A percentile compares a stretch with the other conserved stretches of the same genome.
phyloP scores from a whole-genome alignment of 2,113 vertebrate genomes.

The Heptranchias perlo region DNA sequence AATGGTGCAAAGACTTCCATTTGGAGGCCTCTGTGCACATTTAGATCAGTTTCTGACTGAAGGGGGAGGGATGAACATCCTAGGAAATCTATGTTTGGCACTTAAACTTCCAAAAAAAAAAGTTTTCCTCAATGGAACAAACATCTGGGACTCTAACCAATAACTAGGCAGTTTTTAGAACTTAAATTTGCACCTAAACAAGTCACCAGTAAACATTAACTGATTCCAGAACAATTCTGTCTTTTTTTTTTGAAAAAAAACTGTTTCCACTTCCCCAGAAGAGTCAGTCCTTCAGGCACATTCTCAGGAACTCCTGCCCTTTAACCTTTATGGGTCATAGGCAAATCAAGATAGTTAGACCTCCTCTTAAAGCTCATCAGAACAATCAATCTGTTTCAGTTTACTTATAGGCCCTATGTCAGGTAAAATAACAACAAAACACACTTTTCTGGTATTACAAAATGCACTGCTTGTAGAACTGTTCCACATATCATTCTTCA shows the following conservation, averaged over 20 bases:
- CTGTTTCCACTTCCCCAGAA: background rate
- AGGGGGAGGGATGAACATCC: background rate
- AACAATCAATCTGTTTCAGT: constrained; percentile 28
- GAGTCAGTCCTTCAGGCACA: background rate
- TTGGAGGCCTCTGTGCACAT: background rate
- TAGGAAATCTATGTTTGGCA: background rate
- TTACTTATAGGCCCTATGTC: background rate
- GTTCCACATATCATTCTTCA: background rate
- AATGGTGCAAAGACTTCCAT: background rate
- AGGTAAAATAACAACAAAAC: background rate
- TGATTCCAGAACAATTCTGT: background rate
- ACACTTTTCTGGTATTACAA: background rate
- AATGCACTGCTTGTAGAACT: background rate
- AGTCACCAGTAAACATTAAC: background rate
- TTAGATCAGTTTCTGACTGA: background rate
- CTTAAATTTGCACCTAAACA: background rate
- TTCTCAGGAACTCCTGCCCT: constrained; percentile 12
- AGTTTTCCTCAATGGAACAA: background rate
- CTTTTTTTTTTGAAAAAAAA: background rate
- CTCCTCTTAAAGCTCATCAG: background rate
- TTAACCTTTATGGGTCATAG: background rate
- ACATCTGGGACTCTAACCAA: background rate
- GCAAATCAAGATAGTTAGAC: background rate
- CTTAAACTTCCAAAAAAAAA: background rate
- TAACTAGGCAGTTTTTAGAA: background rate